Evolutionary conservation across 2,113 vertebrate genomes (phyloP).

Genomic region (Puntigrus tetrazona): DNA sequence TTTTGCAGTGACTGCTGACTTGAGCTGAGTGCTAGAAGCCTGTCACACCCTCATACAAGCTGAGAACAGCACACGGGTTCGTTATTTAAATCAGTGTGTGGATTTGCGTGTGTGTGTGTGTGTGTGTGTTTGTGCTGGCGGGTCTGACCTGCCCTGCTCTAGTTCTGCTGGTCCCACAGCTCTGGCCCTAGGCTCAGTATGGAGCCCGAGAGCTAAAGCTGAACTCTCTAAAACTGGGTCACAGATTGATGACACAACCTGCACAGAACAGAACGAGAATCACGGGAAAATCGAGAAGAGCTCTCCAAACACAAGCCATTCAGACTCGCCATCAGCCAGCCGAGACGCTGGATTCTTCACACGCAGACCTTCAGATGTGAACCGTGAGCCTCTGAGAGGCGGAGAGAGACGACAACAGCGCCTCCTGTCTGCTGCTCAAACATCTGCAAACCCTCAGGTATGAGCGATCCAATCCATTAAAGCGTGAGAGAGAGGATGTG

Average conservation of each 20-base stretch:
- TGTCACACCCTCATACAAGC: background rate
- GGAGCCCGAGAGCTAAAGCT: conserved; percentile 12
- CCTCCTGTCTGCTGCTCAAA: background rate
- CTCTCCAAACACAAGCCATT: background rate
- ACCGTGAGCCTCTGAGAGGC: background rate
- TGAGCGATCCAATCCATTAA: background rate
- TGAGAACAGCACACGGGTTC: background rate
- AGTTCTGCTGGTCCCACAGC: conserved; percentile 19
- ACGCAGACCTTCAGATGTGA: background rate
- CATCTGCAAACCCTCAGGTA: background rate
- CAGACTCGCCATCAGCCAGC: background rate
- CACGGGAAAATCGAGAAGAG: background rate
- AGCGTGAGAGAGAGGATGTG: background rate
- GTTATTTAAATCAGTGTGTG: conserved; percentile 29
- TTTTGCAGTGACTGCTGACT: background rate
- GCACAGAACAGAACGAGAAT: background rate
- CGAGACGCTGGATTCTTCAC: background rate
- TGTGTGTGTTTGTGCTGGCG: background rate
- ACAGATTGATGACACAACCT: conserved; percentile 11
- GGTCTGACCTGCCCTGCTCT: conserved; percentile 11
- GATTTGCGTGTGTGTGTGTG: background rate
- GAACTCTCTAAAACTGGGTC: conserved; percentile 31
- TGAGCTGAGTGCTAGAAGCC: background rate
- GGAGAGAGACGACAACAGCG: background rate
- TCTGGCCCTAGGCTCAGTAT: conserved; percentile 1